Base-by-base conservation (phyloP, 2,113 vertebrate species). In the Cephalopterus ornatus region DNA sequence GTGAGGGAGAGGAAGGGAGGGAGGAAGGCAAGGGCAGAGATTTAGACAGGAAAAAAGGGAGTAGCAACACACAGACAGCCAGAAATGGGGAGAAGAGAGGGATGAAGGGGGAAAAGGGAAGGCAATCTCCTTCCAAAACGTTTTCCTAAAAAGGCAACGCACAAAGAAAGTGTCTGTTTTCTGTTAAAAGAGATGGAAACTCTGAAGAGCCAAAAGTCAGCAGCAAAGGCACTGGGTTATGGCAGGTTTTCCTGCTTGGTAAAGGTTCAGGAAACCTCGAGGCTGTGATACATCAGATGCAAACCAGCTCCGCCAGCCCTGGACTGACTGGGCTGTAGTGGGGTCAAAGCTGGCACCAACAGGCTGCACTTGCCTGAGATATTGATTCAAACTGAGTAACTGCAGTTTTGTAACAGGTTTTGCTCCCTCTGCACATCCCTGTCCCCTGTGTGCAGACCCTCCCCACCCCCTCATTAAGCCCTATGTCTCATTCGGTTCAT, bases 361-460 rank as follows among this genome's bases (percentile, higher is more conserved):
- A 33, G 42, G 5, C 58, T 13, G 17, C 19, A 2, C 33, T 27
- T 3, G 19, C 46, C 59, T 0, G 15, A 75, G 71, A 3, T 1
- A 3, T 2, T 0, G 0, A 3, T 24, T 30, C 1, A 6, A 53
- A 26, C 3, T 2, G 3, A 4, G 41, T 1, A 14, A 27, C 19
- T 27, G 79, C 59, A 21, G 4, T 15, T 21, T 18, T 46, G 37
- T 61, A 16, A 8, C 21, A 9, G 46, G 27, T 6, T 77, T 27
- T 49, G 15, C 52, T 42, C 12, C 1, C 55, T 61, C 58, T 39
- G 37, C 37, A 39, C 58, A 28, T 63, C 56, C 67, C 28, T 12
- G 17, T 15, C 32, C 50, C 46, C 17, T 6, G 1, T 2, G 5
- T 1, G 1, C 0, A 39, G 28, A 27, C 58, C 52, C 10, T 82